Evolutionary conservation across 2,113 vertebrate genomes (phyloP).

Genomic region (Lota lota): DNA sequence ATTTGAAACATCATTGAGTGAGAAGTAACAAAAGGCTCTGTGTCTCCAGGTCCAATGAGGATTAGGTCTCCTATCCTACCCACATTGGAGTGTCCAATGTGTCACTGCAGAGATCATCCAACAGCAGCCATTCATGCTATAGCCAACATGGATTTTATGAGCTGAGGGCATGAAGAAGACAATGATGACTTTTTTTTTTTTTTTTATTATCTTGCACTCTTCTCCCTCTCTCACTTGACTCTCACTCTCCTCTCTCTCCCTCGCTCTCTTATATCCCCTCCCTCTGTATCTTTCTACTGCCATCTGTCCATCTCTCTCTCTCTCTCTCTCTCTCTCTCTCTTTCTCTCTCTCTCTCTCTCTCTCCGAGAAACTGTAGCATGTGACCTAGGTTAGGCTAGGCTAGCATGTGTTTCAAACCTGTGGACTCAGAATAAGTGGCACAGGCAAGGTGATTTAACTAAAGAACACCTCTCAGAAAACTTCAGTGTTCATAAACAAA

Average conservation of each 20-base stretch:
- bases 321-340: no score
- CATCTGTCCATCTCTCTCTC: no score
- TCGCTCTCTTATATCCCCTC: not conserved
- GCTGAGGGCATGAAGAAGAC: no score
- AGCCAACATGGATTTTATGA: not conserved
- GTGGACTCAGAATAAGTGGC: constrained; percentile 18
- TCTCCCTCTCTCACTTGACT: no score
- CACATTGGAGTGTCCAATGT: constrained; percentile 39
- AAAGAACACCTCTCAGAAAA: constrained; percentile 17
- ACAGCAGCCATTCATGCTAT: constrained; percentile 21
- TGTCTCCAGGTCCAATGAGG: constrained; percentile 32
- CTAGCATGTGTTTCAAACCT: not conserved
- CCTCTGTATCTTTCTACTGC: no score
- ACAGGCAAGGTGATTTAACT: not conserved
- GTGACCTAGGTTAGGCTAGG: no score
- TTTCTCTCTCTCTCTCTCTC: no score
- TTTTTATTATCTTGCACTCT: constrained; percentile 6
- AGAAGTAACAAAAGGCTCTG: constrained; percentile 31
- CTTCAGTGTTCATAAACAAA: constrained; percentile 22
- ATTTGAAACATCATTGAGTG: constrained; percentile 2
- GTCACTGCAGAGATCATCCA: constrained; percentile 21
- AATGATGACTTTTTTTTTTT: no score
- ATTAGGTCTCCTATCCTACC: constrained; percentile 31
- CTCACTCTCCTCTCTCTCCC: constrained; percentile 9
- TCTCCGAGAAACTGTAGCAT: no score